Base-by-base conservation (phyloP, 2,888 invertebrate genomes). In the Halocaridina rubra region DNA sequence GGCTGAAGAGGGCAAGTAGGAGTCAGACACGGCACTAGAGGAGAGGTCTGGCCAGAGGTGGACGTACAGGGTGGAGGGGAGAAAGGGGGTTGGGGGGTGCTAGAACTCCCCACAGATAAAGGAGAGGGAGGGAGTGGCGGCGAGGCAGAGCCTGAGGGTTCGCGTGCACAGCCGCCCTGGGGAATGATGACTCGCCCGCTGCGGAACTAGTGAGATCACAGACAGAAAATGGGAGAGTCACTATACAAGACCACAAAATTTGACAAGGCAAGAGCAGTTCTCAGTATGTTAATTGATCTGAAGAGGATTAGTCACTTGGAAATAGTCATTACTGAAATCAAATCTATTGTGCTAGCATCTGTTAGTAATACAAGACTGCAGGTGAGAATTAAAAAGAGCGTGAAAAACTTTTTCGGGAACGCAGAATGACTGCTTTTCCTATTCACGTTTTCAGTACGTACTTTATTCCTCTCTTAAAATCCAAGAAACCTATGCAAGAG, bases 201-300 rank as follows among this genome's bases (percentile, higher is more conserved):
- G 84, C 84, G 84, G 39, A 84, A 84, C 84, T 84, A 84, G 79
- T 53, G 64, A 79, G 82, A 74, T 78, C 79, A 84, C 69, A 84
- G 79, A 84, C 82, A 84, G 72, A 80, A 79, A 84, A 71, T 59
- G 77, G 84, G 71, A 57, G 64, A 30, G 77, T 84, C 84, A 84
- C 84, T 84, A 84, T 57, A 77, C 39, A 30, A 29, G 39, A n/a
- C n/a, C n/a, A n/a, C n/a, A n/a, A n/a, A n/a, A n/a, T n/a, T 19
- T n/a, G 57, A n/a, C n/a, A n/a, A n/a, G n/a, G n/a, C n/a, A n/a
- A n/a, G n/a, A n/a, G n/a, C n/a, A n/a, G n/a, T n/a, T n/a, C n/a
- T n/a, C n/a, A n/a, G n/a, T n/a, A n/a, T n/a, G n/a, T n/a, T n/a
- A n/a, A n/a, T n/a, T n/a, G n/a, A n/a, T n/a, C n/a, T n/a, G n/a